These are phyloP conservation scores for Xestoiulus laeticollis DNA, from an alignment of 2,888 invertebrate species.

Conservation along the genomic window DNA sequence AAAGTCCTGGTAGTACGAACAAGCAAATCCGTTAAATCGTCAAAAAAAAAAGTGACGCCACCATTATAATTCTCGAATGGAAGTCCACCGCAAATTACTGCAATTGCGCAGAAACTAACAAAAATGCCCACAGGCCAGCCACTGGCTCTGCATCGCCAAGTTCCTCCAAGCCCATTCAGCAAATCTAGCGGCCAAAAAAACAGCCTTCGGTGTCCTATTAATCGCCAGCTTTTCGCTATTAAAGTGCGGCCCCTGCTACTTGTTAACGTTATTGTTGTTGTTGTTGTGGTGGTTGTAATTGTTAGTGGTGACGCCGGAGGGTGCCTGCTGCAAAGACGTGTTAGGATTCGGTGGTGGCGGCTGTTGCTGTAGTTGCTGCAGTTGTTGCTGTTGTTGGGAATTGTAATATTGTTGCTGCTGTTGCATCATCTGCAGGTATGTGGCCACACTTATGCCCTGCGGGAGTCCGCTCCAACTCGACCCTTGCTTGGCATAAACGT, in stretches of 20 bases:
- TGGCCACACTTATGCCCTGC: slow-evolving; percentile 54
- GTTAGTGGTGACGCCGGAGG: slow-evolving; percentile 30
- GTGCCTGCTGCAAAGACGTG: neutral
- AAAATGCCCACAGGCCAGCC: slow-evolving; percentile 23
- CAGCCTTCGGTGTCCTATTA: neutral
- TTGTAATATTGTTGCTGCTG: slow-evolving; percentile 53
- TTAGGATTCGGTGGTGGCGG: neutral
- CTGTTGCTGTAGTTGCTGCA: slow-evolving; percentile 54
- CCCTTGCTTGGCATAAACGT: slow-evolving; percentile 55
- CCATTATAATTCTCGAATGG: slow-evolving; percentile 18
- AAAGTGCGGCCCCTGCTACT: neutral
- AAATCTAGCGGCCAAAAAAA: neutral
- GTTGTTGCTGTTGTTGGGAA: slow-evolving; percentile 50
- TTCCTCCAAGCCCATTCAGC: slow-evolving; percentile 10
- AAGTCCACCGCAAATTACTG: slow-evolving; percentile 12
- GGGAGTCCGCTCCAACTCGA: slow-evolving; percentile 56
- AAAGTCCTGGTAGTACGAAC: neutral
- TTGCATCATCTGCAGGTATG: slow-evolving; percentile 54
- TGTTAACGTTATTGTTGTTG: slow-evolving; percentile 44
- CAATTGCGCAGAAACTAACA: slow-evolving; percentile 25
- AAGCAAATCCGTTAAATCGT: neutral
- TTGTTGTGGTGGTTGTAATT: slow-evolving; percentile 41
- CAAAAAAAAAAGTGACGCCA: slow-evolving; percentile 17
- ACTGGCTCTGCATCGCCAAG: neutral
- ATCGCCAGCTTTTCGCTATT: neutral